Evolutionary conservation across 1,140 invertebrate species (phyloP), one percentile per base, ranked within the genome.

Genomic region (Pogonomyrmex californicus): DNA sequence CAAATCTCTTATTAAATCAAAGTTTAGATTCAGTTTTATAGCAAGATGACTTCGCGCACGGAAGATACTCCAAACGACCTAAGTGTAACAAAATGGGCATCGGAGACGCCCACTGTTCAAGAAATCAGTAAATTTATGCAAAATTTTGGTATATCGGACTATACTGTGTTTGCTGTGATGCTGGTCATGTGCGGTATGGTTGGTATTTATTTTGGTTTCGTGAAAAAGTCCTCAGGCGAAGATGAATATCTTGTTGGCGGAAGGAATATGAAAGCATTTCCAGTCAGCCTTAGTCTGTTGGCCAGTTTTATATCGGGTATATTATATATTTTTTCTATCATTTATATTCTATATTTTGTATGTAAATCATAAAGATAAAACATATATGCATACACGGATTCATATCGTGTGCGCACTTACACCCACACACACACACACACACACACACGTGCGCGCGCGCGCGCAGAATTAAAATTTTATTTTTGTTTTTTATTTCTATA

Each of bases 201-300:
- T 58, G 98, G 98, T 0, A 91, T 98, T 10, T 98, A 98, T 92
- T 98, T 98, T 93, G 98, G 97, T 6, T 97, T 97, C 81, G 95
- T 96, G 47, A 97, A 97, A 70, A 96, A 97, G 62, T 97, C 97
- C 60, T 96, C 96, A 41, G 96, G 96, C 0, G 96, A 97, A 68
- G 93, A 96, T 10, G 98, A 98, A 87, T 99, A 98, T 93, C 95
- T 99, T 30, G 97, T 99, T 87, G 98, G 98, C 0, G 98, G 98
- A 7, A 96, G 97, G 86, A 97, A 97, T 86, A 98, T 99, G 98
- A 96, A 96, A 66, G 95, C 97, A 7, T 96, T 98, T 87, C 98
- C 98, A 0, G 97, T 98, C 14, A 97, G 97, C 86, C 96, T 98
- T 95, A 98, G 98, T 10, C 94, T 98, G 1, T 97, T 98, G 86